These are phyloP conservation scores for Agrypnia vestita DNA, from an alignment of 1,140 invertebrate species.

Conservation along the genomic window DNA sequence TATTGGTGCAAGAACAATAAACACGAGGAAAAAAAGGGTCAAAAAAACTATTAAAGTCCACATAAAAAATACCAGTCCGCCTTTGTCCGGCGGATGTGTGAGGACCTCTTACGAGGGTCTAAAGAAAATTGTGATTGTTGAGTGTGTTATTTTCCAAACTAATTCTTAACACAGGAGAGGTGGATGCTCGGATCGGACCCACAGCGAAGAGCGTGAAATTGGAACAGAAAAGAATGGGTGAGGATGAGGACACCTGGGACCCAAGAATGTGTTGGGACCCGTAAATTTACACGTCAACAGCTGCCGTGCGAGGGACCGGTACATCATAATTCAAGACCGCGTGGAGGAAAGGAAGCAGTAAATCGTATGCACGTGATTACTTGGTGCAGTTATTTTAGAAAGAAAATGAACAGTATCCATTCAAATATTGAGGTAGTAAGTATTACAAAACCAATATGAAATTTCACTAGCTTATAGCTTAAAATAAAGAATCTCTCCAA, in stretches of 20 bases:
- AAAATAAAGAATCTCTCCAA: too few species aligned
- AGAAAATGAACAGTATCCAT: too few species aligned
- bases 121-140: conserved; percentile 39
- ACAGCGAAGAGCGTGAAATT: conserved; percentile 60
- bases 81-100: conserved; percentile 42
- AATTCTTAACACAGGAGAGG: conserved; percentile 44
- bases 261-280: conserved; percentile 44
- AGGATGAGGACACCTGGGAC: conserved; percentile 56
- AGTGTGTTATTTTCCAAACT: conserved; percentile 50
- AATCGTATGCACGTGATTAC: not conserved
- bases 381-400: not conserved
- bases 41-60: conserved; percentile 34
- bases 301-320: conserved; percentile 42
- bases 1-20: conserved; percentile 38
- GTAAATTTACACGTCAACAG: conserved; percentile 60
- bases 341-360: conserved; percentile 24
- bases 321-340: conserved; percentile 21
- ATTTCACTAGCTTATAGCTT: too few species aligned
- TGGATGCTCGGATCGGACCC: conserved; percentile 51
- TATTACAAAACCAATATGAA: too few species aligned
- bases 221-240: conserved; percentile 51
- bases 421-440: too few species aligned
- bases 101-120: conserved; percentile 30
- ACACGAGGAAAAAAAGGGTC: conserved; percentile 14
- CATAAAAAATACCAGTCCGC: conserved; percentile 11